These are phyloP conservation scores for Tokudaia muenninki DNA, from an alignment of 2,797 vertebrate genomes.

Conservation along the genomic window DNA sequence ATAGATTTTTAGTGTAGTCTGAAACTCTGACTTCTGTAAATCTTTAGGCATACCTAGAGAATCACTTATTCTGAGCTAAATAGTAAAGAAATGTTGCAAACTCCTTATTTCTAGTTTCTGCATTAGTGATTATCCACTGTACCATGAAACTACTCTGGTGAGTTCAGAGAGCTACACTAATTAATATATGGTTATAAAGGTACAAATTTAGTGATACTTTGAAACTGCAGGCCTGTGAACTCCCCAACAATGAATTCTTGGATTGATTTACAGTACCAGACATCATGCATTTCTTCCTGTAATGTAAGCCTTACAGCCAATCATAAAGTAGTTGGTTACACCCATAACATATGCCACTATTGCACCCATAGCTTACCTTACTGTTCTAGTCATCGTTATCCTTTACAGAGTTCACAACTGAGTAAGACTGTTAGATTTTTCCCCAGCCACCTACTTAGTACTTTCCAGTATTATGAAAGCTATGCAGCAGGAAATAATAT, in stretches of 20 bases:
- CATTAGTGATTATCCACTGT: not conserved
- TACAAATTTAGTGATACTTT: not conserved
- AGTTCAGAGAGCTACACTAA: constrained; percentile 47
- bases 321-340: not conserved
- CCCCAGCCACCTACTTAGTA: not conserved
- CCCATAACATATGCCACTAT: not conserved
- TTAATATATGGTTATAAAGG: not conserved
- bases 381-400: not conserved
- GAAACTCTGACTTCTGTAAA: not conserved
- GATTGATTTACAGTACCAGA: not conserved
- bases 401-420: not conserved
- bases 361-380: not conserved
- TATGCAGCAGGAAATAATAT: not conserved
- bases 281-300: not conserved
- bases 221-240: too few species aligned
- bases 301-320: not conserved
- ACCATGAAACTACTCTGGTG: not conserved
- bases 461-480: not conserved
- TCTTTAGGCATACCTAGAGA: not conserved
- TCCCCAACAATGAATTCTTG: not conserved
- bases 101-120: not conserved
- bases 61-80: constrained; percentile 24
- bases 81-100: not conserved
- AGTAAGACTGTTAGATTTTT: not conserved
- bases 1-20: not conserved